A percentile compares a stretch with the other conserved stretches of the same genome.
Evolutionary conservation across 2,888 invertebrate genomes (phyloP).

Genomic region (Tineola bisselliella): DNA sequence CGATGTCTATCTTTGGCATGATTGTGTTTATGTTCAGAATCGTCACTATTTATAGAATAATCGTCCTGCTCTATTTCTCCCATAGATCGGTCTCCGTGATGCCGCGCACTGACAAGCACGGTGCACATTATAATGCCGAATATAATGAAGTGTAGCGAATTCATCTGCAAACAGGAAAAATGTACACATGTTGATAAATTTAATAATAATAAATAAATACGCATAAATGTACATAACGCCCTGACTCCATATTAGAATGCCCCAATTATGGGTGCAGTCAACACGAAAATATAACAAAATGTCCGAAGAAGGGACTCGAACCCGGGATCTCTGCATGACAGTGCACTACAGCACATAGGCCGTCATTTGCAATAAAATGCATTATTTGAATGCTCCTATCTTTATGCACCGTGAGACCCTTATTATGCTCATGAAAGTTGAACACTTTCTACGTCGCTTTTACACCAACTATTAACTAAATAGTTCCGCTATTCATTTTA

Average conservation of each 20-base stretch:
- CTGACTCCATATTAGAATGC: too few relatives aligned
- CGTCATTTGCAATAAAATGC: too few relatives aligned
- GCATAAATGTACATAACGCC: background rate
- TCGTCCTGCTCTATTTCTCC: constrained; percentile 19
- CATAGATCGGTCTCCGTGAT: constrained; percentile 27
- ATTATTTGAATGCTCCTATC: too few relatives aligned
- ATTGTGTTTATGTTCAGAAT: constrained; percentile 17
- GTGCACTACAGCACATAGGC: too few relatives aligned
- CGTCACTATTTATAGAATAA: background rate
- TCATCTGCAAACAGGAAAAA: constrained; percentile 33
- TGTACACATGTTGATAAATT: background rate
- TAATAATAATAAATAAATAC: background rate
- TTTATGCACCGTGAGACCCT: background rate
- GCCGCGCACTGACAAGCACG: constrained; percentile 29
- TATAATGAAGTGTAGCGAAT: constrained; percentile 25
- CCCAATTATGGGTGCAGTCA: too few relatives aligned
- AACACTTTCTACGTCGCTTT: constrained; percentile 5
- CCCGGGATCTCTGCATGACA: too few relatives aligned
- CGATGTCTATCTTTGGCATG: constrained; percentile 29
- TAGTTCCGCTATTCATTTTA: background rate
- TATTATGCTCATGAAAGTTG: background rate
- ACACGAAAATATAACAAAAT: too few relatives aligned
- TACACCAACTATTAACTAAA: background rate
- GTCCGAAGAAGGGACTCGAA: too few relatives aligned
- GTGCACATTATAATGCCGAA: constrained; percentile 30